Evolutionary conservation across 64 coral and sea anemone genomes (phyloP).

Genomic region (Dendrophyllia cribrosa): DNA sequence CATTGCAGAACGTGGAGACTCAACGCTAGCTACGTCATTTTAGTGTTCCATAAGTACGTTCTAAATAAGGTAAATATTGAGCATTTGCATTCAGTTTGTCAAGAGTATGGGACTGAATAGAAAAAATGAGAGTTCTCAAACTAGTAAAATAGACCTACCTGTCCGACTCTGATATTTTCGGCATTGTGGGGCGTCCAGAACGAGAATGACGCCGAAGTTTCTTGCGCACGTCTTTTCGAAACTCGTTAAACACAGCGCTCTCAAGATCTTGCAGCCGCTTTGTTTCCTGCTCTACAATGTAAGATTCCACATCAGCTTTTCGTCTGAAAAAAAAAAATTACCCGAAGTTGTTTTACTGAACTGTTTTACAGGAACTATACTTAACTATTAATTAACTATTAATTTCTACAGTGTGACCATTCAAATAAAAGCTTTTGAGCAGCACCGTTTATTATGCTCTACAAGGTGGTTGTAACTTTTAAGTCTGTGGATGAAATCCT

Average conservation of each 20-base stretch:
- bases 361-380: background rate
- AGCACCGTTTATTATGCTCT: no score
- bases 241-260: slow-evolving; percentile 97
- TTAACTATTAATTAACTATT: no score
- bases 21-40: no score
- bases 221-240: slow-evolving; percentile 91
- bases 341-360: background rate
- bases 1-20: no score
- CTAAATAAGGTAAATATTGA: no score
- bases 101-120: no score
- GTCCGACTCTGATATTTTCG: slow-evolving; percentile 20
- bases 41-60: no score
- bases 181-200: background rate
- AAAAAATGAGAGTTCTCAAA: background rate
- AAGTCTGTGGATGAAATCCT: no score
- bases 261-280: slow-evolving; percentile 89
- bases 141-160: background rate
- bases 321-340: slow-evolving; percentile 54
- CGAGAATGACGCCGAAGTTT: slow-evolving; percentile 90
- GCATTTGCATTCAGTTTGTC: no score
- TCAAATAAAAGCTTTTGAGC: no score
- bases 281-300: slow-evolving; percentile 81
- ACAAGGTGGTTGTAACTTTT: no score
- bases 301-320: slow-evolving; percentile 54
- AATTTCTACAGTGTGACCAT: no score